Evolutionary conservation across 2,888 invertebrate species (phyloP).

Genomic region (Ophioninae sp.): DNA sequence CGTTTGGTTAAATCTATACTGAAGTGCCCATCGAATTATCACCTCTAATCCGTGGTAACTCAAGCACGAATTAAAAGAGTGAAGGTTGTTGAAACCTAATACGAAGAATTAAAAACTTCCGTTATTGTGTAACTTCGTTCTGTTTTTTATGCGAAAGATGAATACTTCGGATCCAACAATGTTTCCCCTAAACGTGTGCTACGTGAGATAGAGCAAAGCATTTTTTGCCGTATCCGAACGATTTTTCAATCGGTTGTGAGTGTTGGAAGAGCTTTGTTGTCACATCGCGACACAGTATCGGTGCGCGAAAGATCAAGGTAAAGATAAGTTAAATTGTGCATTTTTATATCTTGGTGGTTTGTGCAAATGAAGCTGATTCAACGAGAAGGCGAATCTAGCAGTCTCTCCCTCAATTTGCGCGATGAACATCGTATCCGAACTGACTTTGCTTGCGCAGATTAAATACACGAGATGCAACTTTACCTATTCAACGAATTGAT

Average conservation of each 20-base stretch:
- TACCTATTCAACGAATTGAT: slow-evolving; percentile 57
- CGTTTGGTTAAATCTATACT: neutral
- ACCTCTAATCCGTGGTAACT: neutral
- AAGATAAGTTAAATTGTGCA: neutral
- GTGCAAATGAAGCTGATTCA: slow-evolving; percentile 26
- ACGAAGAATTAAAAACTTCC: neutral
- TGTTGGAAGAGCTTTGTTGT: neutral
- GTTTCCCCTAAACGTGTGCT: neutral
- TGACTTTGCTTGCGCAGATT: slow-evolving; percentile 14
- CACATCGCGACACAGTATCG: neutral
- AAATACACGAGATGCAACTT: slow-evolving; percentile 34
- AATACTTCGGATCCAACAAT: neutral
- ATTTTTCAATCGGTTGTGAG: neutral
- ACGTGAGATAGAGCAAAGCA: neutral
- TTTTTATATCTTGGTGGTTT: slow-evolving; percentile 23
- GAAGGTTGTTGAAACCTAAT: neutral
- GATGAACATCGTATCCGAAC: slow-evolving; percentile 51
- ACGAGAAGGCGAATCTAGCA: slow-evolving; percentile 17
- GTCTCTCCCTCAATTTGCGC: slow-evolving; percentile 74
- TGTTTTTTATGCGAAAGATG: neutral
- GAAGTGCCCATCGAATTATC: neutral
- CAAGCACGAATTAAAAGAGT: neutral
- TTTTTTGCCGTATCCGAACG: neutral
- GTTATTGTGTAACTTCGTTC: slow-evolving; percentile 1
- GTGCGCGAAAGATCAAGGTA: neutral